Percentiles rank a stretch among this genome's conserved stretches.
phyloP scores from a whole-genome alignment of 2,797 vertebrate genomes.

The Spheniscus humboldti region DNA sequence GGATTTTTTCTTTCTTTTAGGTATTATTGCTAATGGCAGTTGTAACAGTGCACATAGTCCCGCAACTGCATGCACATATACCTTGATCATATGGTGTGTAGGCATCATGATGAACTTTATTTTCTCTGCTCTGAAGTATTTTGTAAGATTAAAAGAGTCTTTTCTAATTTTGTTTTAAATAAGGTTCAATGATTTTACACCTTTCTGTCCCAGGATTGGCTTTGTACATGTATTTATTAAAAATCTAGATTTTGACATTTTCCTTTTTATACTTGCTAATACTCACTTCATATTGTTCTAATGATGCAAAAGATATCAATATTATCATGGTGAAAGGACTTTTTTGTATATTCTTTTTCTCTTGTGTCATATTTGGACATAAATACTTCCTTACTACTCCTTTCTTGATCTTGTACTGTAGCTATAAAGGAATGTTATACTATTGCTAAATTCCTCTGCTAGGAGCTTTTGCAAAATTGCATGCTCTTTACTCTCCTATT shows the following conservation, averaged over 20 bases:
- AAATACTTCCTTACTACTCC: not conserved
- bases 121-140: not conserved
- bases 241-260: not conserved
- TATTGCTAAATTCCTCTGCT: not conserved
- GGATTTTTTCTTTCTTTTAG: not conserved
- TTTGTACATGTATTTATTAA: not conserved
- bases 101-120: not conserved
- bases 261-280: not conserved
- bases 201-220: not conserved
- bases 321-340: not conserved
- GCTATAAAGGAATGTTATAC: not conserved
- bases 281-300: not conserved
- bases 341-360: not conserved
- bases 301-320: not conserved
- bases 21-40: not conserved
- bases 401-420: not conserved
- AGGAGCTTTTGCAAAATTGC: not conserved
- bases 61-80: not conserved
- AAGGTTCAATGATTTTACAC: not conserved
- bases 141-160: not conserved
- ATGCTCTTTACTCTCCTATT: not conserved
- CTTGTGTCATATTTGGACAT: not conserved
- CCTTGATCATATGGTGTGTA: not conserved
- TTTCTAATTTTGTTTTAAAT: not conserved
- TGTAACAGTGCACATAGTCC: not conserved